Base-by-base conservation (phyloP, 2,113 vertebrate species). In the Hippoglossus stenolepis region DNA sequence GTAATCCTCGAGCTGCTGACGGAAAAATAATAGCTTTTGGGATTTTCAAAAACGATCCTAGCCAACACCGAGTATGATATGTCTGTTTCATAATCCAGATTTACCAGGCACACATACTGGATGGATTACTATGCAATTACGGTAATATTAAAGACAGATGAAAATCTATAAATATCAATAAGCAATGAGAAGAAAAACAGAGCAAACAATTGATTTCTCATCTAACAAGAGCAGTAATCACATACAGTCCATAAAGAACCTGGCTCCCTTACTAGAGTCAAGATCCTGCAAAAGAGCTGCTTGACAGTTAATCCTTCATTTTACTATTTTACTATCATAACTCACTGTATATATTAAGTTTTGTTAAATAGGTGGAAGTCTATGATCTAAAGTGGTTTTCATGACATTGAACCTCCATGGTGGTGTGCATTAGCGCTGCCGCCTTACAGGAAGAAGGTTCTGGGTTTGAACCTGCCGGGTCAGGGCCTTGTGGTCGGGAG, bases 1-100 rank as follows among this genome's bases (percentile, higher is more conserved):
- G 86, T 88, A 90, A 92, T 92, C 87, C 84, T 79, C 79, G 67
- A 83, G 62, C 83, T 79, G 75, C 78, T 83, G 87, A 85, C 82
- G 86, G 83, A 74, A 84, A 87, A 90, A 90, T 77, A 88, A 90
- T 77, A 84, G 80, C 63, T 66, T 89, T 80, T 77, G 83, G 73
- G 66, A 77, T 81, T 79, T 87, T 79, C 17, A 70, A 73, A 10
- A 86, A 77, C 31, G 54, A 71, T 38, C 62, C 62, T 68, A 74
- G 77, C 62, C 60, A 82, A 79, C 65, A 70, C 58, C 60, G 28
- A 11, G 53, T 1, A 17, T 73, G 70, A 83, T 87, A 60, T 57
- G 58, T 57, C 20, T 86, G 64, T 79, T 78, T 71, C 2, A 0
- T 84, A 78, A 88, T 65, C n/a, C n/a, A 2, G 54, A 67, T 74